A percentile compares a stretch with the other conserved stretches of the same genome.
Conservation (phyloP, 2,797 vertebrate species). For the Poecilia gillii region DNA sequence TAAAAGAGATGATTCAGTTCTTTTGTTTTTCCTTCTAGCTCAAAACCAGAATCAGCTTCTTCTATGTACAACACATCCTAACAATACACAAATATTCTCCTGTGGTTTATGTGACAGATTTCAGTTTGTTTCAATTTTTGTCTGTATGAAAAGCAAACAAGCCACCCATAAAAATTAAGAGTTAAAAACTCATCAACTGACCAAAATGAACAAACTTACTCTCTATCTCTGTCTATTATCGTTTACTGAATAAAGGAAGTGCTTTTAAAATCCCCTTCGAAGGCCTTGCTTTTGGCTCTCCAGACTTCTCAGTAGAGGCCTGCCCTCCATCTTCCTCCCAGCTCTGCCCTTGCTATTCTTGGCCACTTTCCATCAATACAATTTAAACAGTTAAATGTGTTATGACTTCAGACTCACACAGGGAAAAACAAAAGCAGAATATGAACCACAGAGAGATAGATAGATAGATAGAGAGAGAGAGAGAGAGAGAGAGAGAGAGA, state of each 20-base stretch:
- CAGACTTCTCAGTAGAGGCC: conserved; percentile 27
- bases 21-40: not conserved
- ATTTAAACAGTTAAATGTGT: conserved; percentile 48
- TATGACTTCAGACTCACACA: conserved; percentile 32
- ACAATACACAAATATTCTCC: not conserved
- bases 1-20: not conserved
- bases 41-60: no score
- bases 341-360: conserved; percentile 25
- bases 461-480: conserved; percentile 13
- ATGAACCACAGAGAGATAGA: conserved; percentile 19
- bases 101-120: not conserved
- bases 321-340: conserved; percentile 20
- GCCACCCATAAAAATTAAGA: not conserved
- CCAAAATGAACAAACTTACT: not conserved
- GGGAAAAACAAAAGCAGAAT: conserved; percentile 40
- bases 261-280: conserved; percentile 25
- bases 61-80: not conserved
- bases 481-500: conserved; percentile 14
- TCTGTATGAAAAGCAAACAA: not conserved
- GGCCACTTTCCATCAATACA: conserved; percentile 48
- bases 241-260: not conserved
- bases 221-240: not conserved
- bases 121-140: not conserved
- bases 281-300: conserved; percentile 25
- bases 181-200: conserved; percentile 6